Conservation (phyloP, 2,797 vertebrate genomes). For the Brachyrhaphis roseni region DNA sequence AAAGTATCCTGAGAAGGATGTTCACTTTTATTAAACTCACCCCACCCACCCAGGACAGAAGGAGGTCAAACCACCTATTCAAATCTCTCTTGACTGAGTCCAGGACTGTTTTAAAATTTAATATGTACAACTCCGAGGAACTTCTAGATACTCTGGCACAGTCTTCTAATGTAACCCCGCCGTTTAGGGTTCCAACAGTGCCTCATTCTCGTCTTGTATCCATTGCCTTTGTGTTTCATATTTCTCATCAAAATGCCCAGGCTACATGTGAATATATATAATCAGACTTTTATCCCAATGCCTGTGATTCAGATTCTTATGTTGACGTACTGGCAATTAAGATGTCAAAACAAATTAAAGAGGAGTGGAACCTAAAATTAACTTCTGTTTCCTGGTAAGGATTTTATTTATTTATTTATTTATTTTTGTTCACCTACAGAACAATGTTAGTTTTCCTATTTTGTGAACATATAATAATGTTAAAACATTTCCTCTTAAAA, state of each 20-base stretch:
- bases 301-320: neutral
- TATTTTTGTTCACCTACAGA: too few relatives aligned
- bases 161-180: neutral
- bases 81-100: neutral
- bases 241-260: too few relatives aligned
- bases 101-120: neutral
- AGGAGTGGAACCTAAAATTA: neutral
- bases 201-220: neutral
- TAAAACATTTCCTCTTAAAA: too few relatives aligned
- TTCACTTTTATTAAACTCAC: conserved; percentile 2
- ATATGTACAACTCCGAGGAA: too few relatives aligned
- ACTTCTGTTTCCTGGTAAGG: neutral
- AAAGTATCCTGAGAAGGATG: neutral
- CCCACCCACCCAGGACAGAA: neutral
- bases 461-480: too few relatives aligned
- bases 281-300: neutral
- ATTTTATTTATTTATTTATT: neutral
- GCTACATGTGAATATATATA: neutral
- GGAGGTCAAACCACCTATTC: neutral
- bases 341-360: neutral
- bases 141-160: neutral
- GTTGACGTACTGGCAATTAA: neutral
- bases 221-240: neutral
- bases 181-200: neutral
- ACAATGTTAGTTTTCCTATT: too few relatives aligned